Evolutionary conservation across 2,113 vertebrate genomes (phyloP).

Genomic region (Ranitomeya imitator): DNA sequence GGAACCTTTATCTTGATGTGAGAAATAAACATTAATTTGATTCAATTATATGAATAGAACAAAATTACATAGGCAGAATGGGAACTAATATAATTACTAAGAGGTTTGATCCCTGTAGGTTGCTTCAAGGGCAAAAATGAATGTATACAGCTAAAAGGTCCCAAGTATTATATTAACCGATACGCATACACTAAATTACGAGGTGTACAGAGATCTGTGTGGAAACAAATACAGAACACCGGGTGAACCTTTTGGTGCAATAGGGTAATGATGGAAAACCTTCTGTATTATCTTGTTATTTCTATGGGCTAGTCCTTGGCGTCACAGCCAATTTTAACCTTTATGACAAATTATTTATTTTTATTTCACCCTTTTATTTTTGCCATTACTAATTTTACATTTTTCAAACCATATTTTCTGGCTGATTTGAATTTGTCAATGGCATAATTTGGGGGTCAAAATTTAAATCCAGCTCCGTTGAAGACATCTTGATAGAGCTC

Average conservation of each 20-base stretch:
- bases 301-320: no score
- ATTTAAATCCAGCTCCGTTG: no score
- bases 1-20: conserved; percentile 12
- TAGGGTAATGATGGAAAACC: neutral
- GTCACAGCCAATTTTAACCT: no score
- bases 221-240: neutral
- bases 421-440: no score
- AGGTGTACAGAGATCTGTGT: neutral
- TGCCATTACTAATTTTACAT: no score
- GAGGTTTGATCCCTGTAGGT: neutral
- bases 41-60: conserved; percentile 20
- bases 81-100: conserved; percentile 24
- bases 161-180: neutral
- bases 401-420: no score
- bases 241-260: neutral
- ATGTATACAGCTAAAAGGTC: neutral
- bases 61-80: conserved; percentile 25
- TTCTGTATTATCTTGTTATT: neutral
- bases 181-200: neutral
- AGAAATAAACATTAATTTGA: conserved; percentile 26
- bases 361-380: no score
- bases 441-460: no score
- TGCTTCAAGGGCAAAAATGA: neutral
- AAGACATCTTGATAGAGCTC: no score
- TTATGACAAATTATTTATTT: no score